Percentiles rank a stretch among this genome's conserved stretches.
Conservation (phyloP, 2,888 invertebrate genomes). For the Ectropis crepuscularia region DNA sequence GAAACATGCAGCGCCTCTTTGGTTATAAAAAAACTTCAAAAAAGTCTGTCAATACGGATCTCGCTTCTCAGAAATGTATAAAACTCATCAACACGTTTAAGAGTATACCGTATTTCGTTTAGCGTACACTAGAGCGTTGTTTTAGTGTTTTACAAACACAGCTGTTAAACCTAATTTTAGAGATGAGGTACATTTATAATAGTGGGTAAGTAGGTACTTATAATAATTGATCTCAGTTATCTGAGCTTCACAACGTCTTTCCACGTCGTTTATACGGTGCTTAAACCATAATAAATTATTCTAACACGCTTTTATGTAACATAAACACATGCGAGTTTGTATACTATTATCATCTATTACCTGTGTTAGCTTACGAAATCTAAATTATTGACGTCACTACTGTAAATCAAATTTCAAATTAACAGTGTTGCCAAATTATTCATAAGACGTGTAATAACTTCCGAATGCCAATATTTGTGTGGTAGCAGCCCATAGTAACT, state of each 20-base stretch:
- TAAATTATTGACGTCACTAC: conserved; percentile 32
- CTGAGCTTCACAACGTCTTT: conserved; percentile 24
- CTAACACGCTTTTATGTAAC: conserved; percentile 35
- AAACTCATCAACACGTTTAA: conserved; percentile 14
- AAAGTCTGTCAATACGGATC: conserved; percentile 5
- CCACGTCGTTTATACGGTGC: conserved; percentile 11
- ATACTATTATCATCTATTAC: conserved; percentile 29
- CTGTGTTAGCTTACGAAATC: conserved; percentile 29
- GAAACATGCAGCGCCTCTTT: conserved; percentile 6
- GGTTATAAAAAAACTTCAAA: conserved; percentile 20
- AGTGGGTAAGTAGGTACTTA: not conserved
- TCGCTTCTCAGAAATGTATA: conserved; percentile 3
- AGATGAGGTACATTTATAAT: conserved; percentile 5
- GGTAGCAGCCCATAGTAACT: conserved; percentile 1
- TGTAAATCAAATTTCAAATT: conserved; percentile 25
- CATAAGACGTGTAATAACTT: conserved; percentile 17
- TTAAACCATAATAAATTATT: conserved; percentile 24
- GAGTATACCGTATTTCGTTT: conserved; percentile 8
- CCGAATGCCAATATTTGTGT: conserved; percentile 18
- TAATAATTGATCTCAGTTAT: conserved; percentile 15
- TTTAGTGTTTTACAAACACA: conserved; percentile 22
- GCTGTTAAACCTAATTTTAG: conserved; percentile 27
- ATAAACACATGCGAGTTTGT: conserved; percentile 30
- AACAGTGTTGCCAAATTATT: conserved; percentile 25
- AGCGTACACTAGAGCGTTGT: conserved; percentile 18